Percentiles rank a stretch among this genome's conserved stretches.
These are phyloP conservation scores for Ptychodera flava DNA, from an alignment of 35 echinoderm and acorn worm genomes.

Conservation along the genomic window DNA sequence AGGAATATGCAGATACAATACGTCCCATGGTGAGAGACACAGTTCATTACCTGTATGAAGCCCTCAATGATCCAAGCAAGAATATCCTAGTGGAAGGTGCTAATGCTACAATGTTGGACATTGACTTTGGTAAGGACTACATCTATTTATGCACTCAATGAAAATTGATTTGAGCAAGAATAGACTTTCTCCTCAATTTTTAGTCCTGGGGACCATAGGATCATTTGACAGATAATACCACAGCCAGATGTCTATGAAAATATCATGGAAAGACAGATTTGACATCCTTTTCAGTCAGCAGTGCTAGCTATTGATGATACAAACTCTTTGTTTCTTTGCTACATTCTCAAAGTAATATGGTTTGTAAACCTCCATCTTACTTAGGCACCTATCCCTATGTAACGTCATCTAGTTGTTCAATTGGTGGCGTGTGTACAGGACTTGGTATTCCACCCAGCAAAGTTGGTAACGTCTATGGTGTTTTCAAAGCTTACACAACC, in stretches of 20 bases:
- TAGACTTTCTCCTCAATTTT: too few relatives aligned
- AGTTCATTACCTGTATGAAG: conserved; percentile 46
- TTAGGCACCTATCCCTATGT: conserved; percentile 97
- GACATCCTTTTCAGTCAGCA: too few relatives aligned
- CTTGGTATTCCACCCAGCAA: conserved; percentile 72
- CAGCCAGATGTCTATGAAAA: too few relatives aligned
- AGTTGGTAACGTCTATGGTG: conserved; percentile 83
- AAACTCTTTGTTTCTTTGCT: too few relatives aligned
- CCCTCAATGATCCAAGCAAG: conserved; percentile 42
- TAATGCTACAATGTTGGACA: conserved; percentile 98
- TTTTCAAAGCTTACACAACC: conserved; percentile 94
- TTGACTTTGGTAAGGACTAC: conserved; percentile 98
- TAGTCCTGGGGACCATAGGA: too few relatives aligned
- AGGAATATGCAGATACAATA: conserved; percentile 75
- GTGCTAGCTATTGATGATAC: too few relatives aligned
- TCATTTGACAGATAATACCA: too few relatives aligned
- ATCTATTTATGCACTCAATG: too few relatives aligned
- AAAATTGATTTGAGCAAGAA: too few relatives aligned
- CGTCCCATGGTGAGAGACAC: conserved; percentile 89
- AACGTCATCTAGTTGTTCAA: conserved; percentile 89
- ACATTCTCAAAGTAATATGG: too few relatives aligned
- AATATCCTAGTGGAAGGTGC: conserved; percentile 82
- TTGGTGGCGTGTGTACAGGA: conserved; percentile 93
- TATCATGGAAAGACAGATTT: too few relatives aligned
- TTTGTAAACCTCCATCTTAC: too few relatives aligned